Base-by-base conservation (phyloP, 2,888 invertebrate genomes). In the Orchestes rusci region DNA sequence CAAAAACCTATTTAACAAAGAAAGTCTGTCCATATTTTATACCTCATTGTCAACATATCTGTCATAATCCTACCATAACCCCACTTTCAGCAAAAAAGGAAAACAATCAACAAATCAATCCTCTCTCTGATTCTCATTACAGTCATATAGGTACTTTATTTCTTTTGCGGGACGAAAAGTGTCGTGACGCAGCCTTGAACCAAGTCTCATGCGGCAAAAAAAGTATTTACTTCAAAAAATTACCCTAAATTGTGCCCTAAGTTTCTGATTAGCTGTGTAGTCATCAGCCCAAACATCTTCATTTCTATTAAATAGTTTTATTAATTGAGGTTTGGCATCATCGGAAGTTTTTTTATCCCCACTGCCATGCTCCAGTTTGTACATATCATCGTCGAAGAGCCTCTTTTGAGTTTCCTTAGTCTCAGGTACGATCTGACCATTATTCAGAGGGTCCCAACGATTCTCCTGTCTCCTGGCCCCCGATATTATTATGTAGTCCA, bases 381-480 rank as follows among this genome's bases (percentile, higher is more conserved):
- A 99, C 99, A 99, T 99, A 4, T 97, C 85, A 79, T 99, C 96
- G 57, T 91, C 90, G 57, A 89, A 92, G 45, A 99, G 70, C 45
- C 84, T 78, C 56, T 89, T 87, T 59, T 90, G 91, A 0, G 84
- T 81, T 64, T 91, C 88, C 63, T 94, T 92, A 0, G 94, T 94
- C 61, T 91, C 91, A 0, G 91, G 86, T 0, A 91, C 88, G 44
- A 91, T 79, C 65, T 96, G 96, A 35, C 88, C 95, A 73, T 97
- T 96, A 57, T 93, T 84, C 20, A 83, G 81, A 0, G 99, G 95
- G 70, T 99, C 97, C 95, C 97, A 99, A 53, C 99, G 76, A 66
- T 93, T 92, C 67, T 99, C 99, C 68, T 99, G 97, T 0, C 99
- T 73, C 56, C 93, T 75, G 2, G 97, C 97, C 1, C 99, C 99